These are phyloP conservation scores for Pterophyllum scalare DNA, from an alignment of 2,113 vertebrate species.

Conservation along the genomic window DNA sequence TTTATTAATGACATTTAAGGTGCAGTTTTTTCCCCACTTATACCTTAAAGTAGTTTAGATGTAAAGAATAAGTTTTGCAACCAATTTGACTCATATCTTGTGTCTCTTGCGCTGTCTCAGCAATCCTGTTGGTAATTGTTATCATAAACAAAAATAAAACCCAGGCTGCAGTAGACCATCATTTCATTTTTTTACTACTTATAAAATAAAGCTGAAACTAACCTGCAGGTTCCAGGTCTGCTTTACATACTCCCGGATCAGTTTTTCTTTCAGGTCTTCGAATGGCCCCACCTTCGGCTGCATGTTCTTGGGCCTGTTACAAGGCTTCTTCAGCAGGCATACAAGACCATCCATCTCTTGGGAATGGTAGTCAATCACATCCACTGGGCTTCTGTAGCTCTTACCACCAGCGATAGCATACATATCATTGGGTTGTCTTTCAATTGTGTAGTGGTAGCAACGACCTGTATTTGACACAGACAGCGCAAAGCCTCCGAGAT, in stretches of 20 bases:
- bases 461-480: conserved; percentile 84
- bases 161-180: rapidly evolving
- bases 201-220: conserved; percentile 28
- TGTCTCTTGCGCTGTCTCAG: not conserved
- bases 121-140: not conserved
- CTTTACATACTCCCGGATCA: conserved; percentile 93
- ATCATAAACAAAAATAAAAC: not conserved
- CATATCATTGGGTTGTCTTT: conserved; percentile 87
- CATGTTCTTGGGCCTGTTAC: conserved; percentile 86
- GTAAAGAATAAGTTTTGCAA: too few species aligned
- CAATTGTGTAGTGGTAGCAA: conserved; percentile 95
- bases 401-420: conserved; percentile 92
- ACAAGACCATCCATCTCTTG: conserved; percentile 90
- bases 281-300: conserved; percentile 94
- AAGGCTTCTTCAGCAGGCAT: conserved; percentile 89
- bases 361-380: conserved; percentile 91
- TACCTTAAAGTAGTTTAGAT: too few species aligned
- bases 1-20: not conserved
- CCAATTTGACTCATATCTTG: too few species aligned
- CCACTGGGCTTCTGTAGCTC: conserved; percentile 85
- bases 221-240: conserved; percentile 96
- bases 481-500: conserved; percentile 91
- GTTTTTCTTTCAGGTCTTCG: conserved; percentile 94
- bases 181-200: not conserved
- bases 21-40: not conserved